A percentile compares a stretch with the other conserved stretches of the same genome.
Conservation (phyloP, 2,113 vertebrate species). For the Perca schrenkii region DNA sequence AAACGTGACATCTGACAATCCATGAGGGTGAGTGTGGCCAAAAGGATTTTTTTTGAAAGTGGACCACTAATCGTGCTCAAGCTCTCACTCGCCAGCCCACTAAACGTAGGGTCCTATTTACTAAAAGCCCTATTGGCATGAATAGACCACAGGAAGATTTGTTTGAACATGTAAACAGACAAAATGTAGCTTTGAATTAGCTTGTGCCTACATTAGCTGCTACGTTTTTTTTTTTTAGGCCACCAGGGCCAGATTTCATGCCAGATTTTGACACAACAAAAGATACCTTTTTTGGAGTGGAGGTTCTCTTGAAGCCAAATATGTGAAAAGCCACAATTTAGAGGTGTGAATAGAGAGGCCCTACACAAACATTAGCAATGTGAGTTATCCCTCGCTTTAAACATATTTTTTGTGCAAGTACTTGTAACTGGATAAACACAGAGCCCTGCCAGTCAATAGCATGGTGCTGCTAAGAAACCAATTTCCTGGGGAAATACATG, state of each 20-base stretch:
- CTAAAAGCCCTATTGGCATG: conserved; percentile 62
- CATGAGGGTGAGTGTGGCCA: conserved; percentile 38
- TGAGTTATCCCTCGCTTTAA: conserved; percentile 12
- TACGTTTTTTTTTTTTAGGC: conserved; percentile 49
- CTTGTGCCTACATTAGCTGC: conserved; percentile 29
- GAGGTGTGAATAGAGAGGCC: conserved; percentile 43
- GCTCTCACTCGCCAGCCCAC: conserved; percentile 46
- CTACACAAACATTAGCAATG: conserved; percentile 32
- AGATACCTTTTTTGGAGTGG: conserved; percentile 28
- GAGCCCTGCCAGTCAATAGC: conserved; percentile 6
- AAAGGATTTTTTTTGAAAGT: conserved; percentile 60
- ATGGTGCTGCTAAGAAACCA: conserved; percentile 21
- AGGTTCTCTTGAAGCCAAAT: conserved; percentile 56
- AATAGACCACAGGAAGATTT: conserved; percentile 64
- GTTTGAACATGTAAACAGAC: conserved; percentile 68
- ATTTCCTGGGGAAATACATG: conserved; percentile 41
- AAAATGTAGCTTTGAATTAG: conserved; percentile 70
- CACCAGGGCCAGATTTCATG: conserved; percentile 42
- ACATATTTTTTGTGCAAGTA: conserved; percentile 20
- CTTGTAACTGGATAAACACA: conserved; percentile 16
- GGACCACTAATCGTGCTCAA: conserved; percentile 30
- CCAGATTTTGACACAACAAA: conserved; percentile 69
- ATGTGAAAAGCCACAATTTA: conserved; percentile 60
- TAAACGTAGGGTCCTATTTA: conserved; percentile 58
- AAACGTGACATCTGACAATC: conserved; percentile 61